phyloP scores from a whole-genome alignment of 2,113 vertebrate species.

The Gnathonemus echidnorhynchus region DNA sequence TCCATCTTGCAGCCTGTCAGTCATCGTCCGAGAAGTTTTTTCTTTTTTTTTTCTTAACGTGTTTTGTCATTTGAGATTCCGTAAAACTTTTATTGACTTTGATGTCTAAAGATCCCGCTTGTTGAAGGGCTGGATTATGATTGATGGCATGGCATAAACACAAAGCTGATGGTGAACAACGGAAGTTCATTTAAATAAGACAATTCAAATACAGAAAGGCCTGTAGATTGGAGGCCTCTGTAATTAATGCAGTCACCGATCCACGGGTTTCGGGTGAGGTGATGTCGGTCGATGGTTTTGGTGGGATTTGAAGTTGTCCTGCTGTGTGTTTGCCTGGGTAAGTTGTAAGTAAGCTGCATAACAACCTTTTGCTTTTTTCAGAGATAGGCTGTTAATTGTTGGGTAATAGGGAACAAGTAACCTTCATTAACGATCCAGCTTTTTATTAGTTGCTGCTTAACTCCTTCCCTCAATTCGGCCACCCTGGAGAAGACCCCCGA shows the following conservation, averaged over 20 bases:
- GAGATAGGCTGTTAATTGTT: neutral
- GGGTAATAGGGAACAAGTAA: neutral
- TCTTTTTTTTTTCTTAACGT: neutral
- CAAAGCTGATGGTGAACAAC: neutral
- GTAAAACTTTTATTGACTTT: slow-evolving; percentile 3
- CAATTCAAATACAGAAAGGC: neutral
- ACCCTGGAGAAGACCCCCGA: neutral
- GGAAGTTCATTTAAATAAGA: neutral
- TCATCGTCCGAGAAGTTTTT: slow-evolving; percentile 7
- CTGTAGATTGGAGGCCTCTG: neutral
- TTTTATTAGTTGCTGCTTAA: neutral
- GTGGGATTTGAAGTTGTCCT: neutral
- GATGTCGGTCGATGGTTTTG: neutral
- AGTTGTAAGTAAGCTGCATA: neutral
- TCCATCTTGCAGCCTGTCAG: slow-evolving; percentile 8
- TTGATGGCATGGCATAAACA: neutral
- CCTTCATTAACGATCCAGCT: neutral
- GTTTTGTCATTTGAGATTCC: slow-evolving; percentile 4
- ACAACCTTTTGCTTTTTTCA: neutral
- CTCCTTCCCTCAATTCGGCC: neutral
- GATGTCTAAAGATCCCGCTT: neutral
- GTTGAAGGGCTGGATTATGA: neutral
- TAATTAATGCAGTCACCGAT: neutral
- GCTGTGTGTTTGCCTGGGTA: neutral
- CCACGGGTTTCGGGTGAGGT: neutral